phyloP scores from a whole-genome alignment of 2,113 vertebrate genomes.

The Struthidea cinerea region DNA sequence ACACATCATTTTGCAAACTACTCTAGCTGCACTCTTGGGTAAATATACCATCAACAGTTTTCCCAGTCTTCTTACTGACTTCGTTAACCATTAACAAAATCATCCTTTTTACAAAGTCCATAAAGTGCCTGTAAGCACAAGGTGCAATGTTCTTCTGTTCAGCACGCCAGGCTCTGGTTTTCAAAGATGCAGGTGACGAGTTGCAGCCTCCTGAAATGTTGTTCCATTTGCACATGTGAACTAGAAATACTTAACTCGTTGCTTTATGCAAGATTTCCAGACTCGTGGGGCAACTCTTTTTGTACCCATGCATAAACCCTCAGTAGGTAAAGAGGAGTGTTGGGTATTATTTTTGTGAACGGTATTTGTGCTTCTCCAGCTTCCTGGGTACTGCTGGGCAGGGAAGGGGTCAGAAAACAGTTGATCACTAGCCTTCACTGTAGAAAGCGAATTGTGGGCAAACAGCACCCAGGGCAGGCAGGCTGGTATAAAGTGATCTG shows the following conservation, averaged over 20 bases:
- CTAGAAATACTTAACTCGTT: neutral
- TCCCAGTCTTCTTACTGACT: neutral
- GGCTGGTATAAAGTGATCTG: neutral
- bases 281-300: neutral
- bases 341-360: neutral
- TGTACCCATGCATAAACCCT: neutral
- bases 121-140: neutral
- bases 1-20: neutral
- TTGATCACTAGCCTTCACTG: neutral
- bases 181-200: neutral
- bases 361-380: neutral
- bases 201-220: neutral
- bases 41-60: neutral
- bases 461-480: neutral
- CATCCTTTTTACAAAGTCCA: neutral
- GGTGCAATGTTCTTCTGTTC: neutral
- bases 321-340: neutral
- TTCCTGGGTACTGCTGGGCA: neutral
- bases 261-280: neutral
- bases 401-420: neutral
- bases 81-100: conserved; percentile 2
- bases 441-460: neutral
- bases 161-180: neutral
- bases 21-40: neutral
- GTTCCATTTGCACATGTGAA: neutral